Percentiles rank a stretch among this genome's conserved stretches.
phyloP scores from a whole-genome alignment of 2,113 vertebrate species.

The Balaeniceps rex region DNA sequence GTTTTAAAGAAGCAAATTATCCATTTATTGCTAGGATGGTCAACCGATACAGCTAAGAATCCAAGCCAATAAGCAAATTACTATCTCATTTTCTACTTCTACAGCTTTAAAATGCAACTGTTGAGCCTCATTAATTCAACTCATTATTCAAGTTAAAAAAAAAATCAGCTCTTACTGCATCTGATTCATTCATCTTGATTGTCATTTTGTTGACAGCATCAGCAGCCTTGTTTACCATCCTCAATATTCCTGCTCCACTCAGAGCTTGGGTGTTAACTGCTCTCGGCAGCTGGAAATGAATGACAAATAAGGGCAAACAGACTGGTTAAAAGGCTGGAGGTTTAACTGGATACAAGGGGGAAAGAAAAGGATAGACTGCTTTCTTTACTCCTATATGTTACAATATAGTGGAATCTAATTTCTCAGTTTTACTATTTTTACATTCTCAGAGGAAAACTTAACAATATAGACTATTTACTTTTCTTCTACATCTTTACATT shows the following conservation, averaged over 20 bases:
- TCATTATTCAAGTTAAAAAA: constrained; percentile 72
- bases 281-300: constrained; percentile 94
- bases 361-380: constrained; percentile 71
- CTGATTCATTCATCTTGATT: constrained; percentile 99
- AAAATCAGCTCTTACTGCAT: constrained; percentile 95
- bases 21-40: constrained; percentile 51
- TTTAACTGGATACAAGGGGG: constrained; percentile 79
- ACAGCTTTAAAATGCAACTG: constrained; percentile 79
- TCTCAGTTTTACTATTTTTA: constrained; percentile 78
- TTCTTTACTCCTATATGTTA: constrained; percentile 79
- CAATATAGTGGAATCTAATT: constrained; percentile 85
- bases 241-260: constrained; percentile 96
- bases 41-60: constrained; percentile 61
- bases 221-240: constrained; percentile 99
- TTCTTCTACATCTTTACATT: constrained; percentile 82
- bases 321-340: constrained; percentile 85
- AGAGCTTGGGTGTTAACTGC: constrained; percentile 98
- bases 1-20: constrained; percentile 68
- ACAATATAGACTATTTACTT: constrained; percentile 87
- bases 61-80: constrained; percentile 75
- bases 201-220: constrained; percentile 99
- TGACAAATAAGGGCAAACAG: constrained; percentile 95
- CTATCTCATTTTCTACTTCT: constrained; percentile 74
- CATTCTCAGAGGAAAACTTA: constrained; percentile 74
- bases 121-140: constrained; percentile 82